Evolutionary conservation across 2,797 vertebrate genomes (phyloP).

Genomic region (Tachyglossus aculeatus): DNA sequence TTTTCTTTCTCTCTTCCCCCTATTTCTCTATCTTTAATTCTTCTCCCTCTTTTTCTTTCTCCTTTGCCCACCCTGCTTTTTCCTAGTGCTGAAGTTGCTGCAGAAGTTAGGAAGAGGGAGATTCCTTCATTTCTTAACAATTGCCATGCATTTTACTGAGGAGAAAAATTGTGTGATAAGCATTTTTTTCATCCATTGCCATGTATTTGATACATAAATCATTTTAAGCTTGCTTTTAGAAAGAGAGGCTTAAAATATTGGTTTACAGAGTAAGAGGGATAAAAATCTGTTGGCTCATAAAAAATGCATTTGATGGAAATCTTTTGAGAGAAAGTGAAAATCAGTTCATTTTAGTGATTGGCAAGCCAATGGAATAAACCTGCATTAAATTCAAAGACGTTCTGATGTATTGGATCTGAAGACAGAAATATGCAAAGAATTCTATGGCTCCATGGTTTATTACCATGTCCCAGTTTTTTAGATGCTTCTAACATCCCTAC

Average conservation of each 20-base stretch:
- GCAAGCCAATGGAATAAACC: conserved; percentile 39
- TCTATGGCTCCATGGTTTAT: not conserved
- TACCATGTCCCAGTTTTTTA: conserved; percentile 14
- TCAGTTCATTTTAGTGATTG: conserved; percentile 36
- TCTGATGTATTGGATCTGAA: not conserved
- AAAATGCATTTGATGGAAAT: conserved; percentile 30
- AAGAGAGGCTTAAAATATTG: conserved; percentile 34
- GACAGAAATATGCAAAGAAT: not conserved
- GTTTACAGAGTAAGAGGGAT: conserved; percentile 23
- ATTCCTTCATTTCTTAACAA: no score
- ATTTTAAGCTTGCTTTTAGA: conserved; percentile 35
- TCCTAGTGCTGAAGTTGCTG: no score
- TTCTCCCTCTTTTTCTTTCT: no score
- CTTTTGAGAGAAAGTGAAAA: conserved; percentile 35
- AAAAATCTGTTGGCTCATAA: conserved; percentile 4
- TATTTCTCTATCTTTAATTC: no score
- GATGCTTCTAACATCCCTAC: conserved; percentile 17
- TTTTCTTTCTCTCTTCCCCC: no score
- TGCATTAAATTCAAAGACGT: conserved; percentile 20
- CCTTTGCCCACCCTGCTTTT: no score
- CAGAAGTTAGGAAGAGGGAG: no score
- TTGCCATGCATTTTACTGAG: no score
- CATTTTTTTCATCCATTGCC: not conserved
- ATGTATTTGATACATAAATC: not conserved
- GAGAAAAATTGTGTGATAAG: not conserved